Evolutionary conservation across 2,113 vertebrate genomes (phyloP).

Genomic region (Aphyosemion australe): DNA sequence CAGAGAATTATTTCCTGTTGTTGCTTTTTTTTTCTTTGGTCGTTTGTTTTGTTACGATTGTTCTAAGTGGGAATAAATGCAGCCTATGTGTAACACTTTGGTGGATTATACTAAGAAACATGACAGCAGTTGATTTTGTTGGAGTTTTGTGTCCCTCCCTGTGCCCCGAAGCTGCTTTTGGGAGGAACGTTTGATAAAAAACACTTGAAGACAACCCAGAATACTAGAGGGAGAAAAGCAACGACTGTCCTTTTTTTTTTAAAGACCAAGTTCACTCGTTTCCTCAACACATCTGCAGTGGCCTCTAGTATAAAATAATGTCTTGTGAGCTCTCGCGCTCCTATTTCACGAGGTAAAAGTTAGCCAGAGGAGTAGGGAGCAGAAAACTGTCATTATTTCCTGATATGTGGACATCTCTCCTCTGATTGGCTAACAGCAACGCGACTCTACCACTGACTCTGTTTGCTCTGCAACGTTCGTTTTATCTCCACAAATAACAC

Average conservation of each 20-base stretch:
- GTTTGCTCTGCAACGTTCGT: too few species aligned
- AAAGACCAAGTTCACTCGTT: too few species aligned
- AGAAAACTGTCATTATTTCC: too few species aligned
- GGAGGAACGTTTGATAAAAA: constrained; percentile 29
- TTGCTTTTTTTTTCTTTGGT: constrained; percentile 59
- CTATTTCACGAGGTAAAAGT: too few species aligned
- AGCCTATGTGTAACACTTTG: constrained; percentile 65
- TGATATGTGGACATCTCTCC: too few species aligned
- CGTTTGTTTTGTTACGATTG: constrained; percentile 75
- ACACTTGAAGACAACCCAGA: constrained; percentile 17
- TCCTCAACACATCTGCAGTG: too few species aligned
- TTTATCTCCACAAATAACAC: too few species aligned
- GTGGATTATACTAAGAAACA: constrained; percentile 63
- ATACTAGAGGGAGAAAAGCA: constrained; percentile 38
- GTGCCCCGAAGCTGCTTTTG: constrained; percentile 38
- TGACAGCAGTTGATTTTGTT: constrained; percentile 44
- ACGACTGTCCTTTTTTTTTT: constrained; percentile 31
- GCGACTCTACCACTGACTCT: too few species aligned
- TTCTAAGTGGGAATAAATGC: constrained; percentile 72
- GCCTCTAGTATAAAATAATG: too few species aligned
- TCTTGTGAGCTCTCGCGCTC: too few species aligned
- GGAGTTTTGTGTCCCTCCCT: constrained; percentile 69
- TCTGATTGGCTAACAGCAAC: too few species aligned
- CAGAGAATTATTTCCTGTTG: constrained; percentile 69
- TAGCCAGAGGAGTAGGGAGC: too few species aligned